Percentiles rank a stretch among this genome's conserved stretches.
These are phyloP conservation scores for Thamnophis sirtalis DNA, from an alignment of 2,113 vertebrate species.

Conservation along the genomic window DNA sequence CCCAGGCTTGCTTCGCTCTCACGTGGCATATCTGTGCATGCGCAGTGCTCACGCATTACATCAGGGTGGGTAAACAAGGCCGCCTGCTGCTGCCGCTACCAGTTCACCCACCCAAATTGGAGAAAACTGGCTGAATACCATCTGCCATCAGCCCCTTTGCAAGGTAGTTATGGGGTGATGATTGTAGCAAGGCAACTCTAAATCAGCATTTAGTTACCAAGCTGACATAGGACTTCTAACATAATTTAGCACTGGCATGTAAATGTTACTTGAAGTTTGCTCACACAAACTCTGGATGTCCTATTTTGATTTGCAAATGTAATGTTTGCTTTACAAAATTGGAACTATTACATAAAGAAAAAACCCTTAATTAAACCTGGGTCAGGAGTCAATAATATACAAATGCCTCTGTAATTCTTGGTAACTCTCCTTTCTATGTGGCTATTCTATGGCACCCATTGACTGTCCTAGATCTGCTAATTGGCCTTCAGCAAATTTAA, in stretches of 20 bases:
- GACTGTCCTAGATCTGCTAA: not conserved
- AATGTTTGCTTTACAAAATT: not conserved
- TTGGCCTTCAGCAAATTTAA: not conserved
- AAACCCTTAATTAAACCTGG: not conserved
- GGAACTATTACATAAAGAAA: not conserved
- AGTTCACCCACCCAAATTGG: too few species aligned
- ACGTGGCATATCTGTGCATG: too few species aligned
- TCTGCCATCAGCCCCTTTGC: not conserved
- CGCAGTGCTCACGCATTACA: too few species aligned
- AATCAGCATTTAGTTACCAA: not conserved
- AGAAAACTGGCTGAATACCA: too few species aligned
- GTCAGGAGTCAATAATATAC: not conserved
- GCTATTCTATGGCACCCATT: not conserved
- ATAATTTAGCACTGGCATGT: not conserved
- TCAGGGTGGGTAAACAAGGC: too few species aligned
- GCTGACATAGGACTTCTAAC: not conserved
- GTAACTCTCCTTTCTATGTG: not conserved
- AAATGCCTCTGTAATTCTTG: not conserved
- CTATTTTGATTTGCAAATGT: not conserved
- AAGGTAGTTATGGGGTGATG: accelerated
- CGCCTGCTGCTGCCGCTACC: too few species aligned
- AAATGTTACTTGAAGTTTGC: not conserved
- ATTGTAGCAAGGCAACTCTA: not conserved
- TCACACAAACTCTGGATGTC: not conserved
- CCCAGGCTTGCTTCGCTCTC: too few species aligned